Base-by-base conservation (phyloP, 2,113 vertebrate species). In the Phrynocephalus versicolor region DNA sequence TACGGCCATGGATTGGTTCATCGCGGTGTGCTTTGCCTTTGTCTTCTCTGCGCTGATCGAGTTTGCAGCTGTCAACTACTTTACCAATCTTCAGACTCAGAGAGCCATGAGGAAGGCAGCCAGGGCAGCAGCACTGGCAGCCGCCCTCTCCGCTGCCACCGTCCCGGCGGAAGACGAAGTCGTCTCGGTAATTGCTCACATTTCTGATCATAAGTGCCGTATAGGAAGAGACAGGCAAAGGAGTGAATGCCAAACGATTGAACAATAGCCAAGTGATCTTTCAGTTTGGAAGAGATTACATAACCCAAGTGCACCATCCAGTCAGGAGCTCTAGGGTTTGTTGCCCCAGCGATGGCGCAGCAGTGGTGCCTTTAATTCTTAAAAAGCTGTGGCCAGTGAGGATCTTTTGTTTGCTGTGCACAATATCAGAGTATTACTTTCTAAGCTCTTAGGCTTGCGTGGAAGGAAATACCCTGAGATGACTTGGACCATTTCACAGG, bases 1-100 rank as follows among this genome's bases (percentile, higher is more conserved):
- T 33, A 99, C 98, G 0, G 98, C 98, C 92, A 99, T 99, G 98
- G 98, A 99, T 75, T 99, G 98, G 98, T 99, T 99, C 95, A 99
- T 99, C 39, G 98, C 98, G 0, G 98, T 99, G 65, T 99, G 98
- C 94, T 99, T 98, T 87, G 98, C 98, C 88, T 99, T 99, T 16
- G 98, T 99, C 92, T 99, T 99, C 94, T 99, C 98, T 0, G 98
- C 98, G 55, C 97, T 99, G n/a, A 99, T 99, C 83, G 98, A 99
- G 94, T 99, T 99, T 57, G 98, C 98, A 19, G 98, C 98, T 74
- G 98, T 99, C 95, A 99, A 99, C 95, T 99, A 99, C 95, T 99
- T 99, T 91, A 99, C 98, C 95, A 99, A 98, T 37, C 94, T 99
- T 75, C 97, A 99, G 94, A 95, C 97, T 88, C 98, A 97, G 92